phyloP scores from a whole-genome alignment of 2,797 vertebrate species.

The Heterohyrax brucei region DNA sequence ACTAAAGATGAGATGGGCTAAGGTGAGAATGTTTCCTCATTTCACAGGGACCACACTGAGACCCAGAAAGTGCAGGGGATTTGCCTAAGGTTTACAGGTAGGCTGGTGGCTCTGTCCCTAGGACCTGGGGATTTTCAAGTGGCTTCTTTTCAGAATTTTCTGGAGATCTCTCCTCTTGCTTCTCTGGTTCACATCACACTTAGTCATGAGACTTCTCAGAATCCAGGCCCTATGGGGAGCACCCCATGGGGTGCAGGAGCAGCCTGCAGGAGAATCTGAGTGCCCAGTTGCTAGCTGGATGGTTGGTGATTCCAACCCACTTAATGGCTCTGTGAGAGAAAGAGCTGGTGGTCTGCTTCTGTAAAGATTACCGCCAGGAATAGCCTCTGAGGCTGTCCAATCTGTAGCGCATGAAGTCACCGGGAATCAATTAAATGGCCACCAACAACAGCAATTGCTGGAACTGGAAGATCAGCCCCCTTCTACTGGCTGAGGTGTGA shows the following conservation, averaged over 20 bases:
- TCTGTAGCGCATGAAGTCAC: background rate
- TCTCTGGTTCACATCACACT: background rate
- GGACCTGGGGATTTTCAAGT: background rate
- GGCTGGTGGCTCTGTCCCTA: background rate
- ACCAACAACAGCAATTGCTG: background rate
- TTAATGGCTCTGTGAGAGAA: background rate
- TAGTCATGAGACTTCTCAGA: background rate
- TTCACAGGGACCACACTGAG: background rate
- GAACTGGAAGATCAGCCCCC: background rate
- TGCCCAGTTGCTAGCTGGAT: background rate
- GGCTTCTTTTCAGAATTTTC: conserved; percentile 62
- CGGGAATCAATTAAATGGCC: background rate
- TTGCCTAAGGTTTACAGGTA: background rate
- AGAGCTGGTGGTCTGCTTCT: background rate
- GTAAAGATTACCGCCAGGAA: background rate
- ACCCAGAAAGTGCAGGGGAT: background rate
- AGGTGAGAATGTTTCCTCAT: background rate
- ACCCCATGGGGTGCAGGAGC: background rate
- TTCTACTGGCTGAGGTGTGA: background rate
- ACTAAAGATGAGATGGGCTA: background rate
- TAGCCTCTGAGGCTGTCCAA: background rate
- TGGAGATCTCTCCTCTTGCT: background rate
- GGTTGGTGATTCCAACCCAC: background rate
- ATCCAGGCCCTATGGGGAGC: fast-evolving
- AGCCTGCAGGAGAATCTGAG: background rate